phyloP scores from a whole-genome alignment of 2,888 invertebrate genomes.

The Sarcophaga caerulescens region DNA sequence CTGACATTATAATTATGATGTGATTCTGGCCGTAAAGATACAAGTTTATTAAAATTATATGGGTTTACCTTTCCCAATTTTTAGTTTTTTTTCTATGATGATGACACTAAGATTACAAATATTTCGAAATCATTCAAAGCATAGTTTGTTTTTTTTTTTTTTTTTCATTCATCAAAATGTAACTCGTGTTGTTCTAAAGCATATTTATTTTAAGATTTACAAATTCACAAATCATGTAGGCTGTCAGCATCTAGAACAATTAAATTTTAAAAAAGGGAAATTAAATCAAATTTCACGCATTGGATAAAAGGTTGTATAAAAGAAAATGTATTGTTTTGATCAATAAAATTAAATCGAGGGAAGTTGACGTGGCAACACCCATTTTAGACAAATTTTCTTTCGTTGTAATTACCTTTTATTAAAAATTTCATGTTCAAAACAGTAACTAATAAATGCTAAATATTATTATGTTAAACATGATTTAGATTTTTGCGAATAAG shows the following conservation, averaged over 20 bases:
- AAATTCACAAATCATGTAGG: constrained; percentile 34
- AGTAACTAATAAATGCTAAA: too few relatives aligned
- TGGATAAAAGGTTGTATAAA: too few relatives aligned
- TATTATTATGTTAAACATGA: too few relatives aligned
- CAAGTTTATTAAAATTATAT: constrained; percentile 51
- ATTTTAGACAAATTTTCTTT: too few relatives aligned
- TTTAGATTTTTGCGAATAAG: too few relatives aligned
- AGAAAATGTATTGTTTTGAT: too few relatives aligned
- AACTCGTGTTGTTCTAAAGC: neutral
- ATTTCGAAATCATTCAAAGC: constrained; percentile 11
- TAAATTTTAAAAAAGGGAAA: too few relatives aligned
- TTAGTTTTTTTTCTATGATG: neutral
- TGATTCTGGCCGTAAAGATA: constrained; percentile 34
- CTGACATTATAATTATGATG: constrained; percentile 57
- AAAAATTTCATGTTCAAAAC: too few relatives aligned
- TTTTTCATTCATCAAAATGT: neutral
- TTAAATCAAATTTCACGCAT: too few relatives aligned
- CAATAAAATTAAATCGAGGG: too few relatives aligned
- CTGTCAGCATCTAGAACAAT: neutral
- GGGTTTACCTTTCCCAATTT: constrained; percentile 5
- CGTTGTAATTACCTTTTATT: too few relatives aligned
- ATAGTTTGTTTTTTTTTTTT: neutral
- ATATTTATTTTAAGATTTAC: constrained; percentile 28
- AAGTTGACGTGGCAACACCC: too few relatives aligned
- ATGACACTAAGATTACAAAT: constrained; percentile 38